Conservation (phyloP, 2,113 vertebrate species). For the Salvelinus sp. region DNA sequence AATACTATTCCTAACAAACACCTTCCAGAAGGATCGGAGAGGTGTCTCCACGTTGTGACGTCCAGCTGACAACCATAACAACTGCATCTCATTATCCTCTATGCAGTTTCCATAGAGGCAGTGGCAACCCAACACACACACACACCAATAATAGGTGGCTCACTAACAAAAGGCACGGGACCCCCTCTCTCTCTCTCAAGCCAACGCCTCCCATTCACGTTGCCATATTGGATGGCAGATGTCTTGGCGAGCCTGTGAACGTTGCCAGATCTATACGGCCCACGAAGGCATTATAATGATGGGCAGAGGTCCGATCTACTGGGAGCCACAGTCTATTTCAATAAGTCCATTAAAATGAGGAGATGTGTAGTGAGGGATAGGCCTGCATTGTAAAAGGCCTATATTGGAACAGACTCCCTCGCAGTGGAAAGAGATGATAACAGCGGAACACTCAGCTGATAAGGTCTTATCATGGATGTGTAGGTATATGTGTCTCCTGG, state of each 20-base stretch:
- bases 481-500: constrained; percentile 31
- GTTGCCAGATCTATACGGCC: constrained; percentile 47
- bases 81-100: constrained; percentile 71
- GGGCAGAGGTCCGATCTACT: constrained; percentile 22
- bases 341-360: constrained; percentile 1
- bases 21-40: constrained; percentile 42
- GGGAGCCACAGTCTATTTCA: constrained; percentile 32
- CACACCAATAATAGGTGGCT: constrained; percentile 52
- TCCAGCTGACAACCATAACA: constrained; percentile 64
- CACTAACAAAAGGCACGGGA: constrained; percentile 55
- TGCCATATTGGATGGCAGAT: constrained; percentile 64
- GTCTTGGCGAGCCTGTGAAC: constrained; percentile 61
- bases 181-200: constrained; percentile 36
- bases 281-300: constrained; percentile 24
- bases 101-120: constrained; percentile 53
- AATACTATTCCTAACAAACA: constrained; percentile 31
- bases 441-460: constrained; percentile 28
- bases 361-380: constrained; percentile 10
- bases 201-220: constrained; percentile 63
- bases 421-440: not conserved
- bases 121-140: constrained; percentile 14
- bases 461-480: constrained; percentile 54
- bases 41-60: constrained; percentile 46
- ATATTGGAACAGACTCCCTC: not conserved
- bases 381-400: not conserved